These are phyloP conservation scores for Peromyscus polionotus DNA, from an alignment of 2,113 vertebrate genomes.

Conservation along the genomic window DNA sequence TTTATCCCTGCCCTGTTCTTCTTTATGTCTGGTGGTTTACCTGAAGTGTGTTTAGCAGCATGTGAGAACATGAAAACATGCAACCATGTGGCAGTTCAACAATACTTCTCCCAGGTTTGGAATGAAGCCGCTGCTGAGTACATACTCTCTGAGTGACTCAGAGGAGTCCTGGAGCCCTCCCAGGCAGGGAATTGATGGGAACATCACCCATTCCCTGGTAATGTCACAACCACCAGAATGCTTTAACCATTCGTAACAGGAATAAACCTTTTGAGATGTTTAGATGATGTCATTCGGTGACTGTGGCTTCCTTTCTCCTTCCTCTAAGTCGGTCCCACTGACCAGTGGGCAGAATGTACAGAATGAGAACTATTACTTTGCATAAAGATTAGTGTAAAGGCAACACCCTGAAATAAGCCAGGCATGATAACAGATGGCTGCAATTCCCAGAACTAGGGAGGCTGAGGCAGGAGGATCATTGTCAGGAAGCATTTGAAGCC, in stretches of 20 bases:
- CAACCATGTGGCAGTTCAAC: not conserved
- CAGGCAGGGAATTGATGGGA: slow-evolving; percentile 30
- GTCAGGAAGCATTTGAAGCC: not conserved
- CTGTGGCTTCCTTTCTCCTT: slow-evolving; percentile 9
- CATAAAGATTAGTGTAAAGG: slow-evolving; percentile 9
- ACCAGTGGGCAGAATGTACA: not conserved
- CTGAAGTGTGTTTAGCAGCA: not conserved
- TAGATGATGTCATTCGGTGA: slow-evolving; percentile 23
- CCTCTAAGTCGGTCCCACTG: not conserved
- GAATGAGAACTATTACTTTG: not conserved
- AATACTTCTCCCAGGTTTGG: slow-evolving; percentile 11
- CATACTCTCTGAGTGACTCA: slow-evolving; percentile 56
- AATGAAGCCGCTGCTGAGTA: not conserved
- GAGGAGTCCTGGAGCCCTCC: not conserved
- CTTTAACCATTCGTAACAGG: slow-evolving; percentile 44
- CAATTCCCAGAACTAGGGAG: not conserved
- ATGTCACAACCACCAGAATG: slow-evolving; percentile 1
- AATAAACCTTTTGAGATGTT: slow-evolving; percentile 18
- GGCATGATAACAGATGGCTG: not conserved
- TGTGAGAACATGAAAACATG: not conserved
- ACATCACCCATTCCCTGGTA: not conserved
- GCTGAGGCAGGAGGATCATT: not conserved
- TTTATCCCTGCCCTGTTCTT: not conserved
- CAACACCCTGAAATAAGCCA: not conserved
- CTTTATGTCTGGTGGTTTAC: not conserved